Conservation (phyloP, 2,888 invertebrate genomes). For the Drosophila longiperda region DNA sequence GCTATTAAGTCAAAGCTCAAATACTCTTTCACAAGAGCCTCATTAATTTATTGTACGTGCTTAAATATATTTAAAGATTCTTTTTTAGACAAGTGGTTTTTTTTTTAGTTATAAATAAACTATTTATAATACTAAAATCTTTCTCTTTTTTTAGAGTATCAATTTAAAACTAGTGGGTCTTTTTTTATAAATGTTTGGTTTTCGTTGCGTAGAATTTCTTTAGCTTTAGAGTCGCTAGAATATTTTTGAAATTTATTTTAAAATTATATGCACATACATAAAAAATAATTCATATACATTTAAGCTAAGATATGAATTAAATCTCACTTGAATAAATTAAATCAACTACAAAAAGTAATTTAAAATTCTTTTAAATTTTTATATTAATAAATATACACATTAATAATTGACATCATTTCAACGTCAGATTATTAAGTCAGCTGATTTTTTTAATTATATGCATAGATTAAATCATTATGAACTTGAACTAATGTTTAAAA, state of each 20-base stretch:
- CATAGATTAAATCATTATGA: neutral
- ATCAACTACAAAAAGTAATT: neutral
- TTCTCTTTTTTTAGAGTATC: neutral
- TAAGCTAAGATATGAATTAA: no score
- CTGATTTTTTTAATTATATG: neutral
- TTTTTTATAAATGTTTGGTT: neutral
- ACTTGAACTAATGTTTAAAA: neutral
- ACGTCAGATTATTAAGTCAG: neutral
- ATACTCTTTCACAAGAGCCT: constrained; percentile 45
- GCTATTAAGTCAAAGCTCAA: constrained; percentile 10
- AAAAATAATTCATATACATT: neutral
- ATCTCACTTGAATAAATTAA: neutral
- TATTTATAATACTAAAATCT: neutral
- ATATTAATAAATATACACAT: neutral
- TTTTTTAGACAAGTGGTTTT: neutral
- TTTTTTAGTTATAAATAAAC: neutral
- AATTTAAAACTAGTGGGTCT: neutral
- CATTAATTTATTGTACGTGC: neutral
- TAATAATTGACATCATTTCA: neutral
- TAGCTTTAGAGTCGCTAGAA: neutral
- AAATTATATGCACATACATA: neutral
- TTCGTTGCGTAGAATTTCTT: neutral
- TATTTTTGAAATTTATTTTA: neutral
- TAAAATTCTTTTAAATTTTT: neutral
- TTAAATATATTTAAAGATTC: neutral